Percentiles rank a stretch among this genome's conserved stretches.
These are phyloP conservation scores for Epistrophella euchroma DNA, from an alignment of 2,888 invertebrate genomes.

Conservation along the genomic window DNA sequence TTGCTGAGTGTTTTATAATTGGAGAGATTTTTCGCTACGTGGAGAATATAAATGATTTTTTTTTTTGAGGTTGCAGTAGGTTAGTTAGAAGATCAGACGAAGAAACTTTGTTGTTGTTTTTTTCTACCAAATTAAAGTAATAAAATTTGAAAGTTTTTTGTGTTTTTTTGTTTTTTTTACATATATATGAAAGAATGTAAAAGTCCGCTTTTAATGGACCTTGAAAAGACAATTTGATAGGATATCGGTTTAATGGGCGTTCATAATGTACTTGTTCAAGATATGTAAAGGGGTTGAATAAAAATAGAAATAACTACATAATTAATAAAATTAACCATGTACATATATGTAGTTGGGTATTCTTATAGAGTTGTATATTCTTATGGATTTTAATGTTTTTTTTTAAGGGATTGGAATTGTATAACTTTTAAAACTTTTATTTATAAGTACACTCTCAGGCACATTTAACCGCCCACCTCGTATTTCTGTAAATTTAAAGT, in stretches of 20 bases:
- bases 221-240: constrained; percentile 15
- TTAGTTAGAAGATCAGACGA: background rate
- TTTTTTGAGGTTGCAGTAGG: background rate
- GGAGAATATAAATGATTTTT: constrained; percentile 45
- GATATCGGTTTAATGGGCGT: constrained; percentile 21
- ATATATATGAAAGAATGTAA: background rate
- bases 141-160: constrained; percentile 21
- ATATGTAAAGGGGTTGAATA: background rate
- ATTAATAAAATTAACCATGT: background rate
- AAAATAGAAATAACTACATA: background rate
- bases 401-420: background rate
- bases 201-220: constrained; percentile 5
- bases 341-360: no score
- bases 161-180: background rate
- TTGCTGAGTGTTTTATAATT: constrained; percentile 72
- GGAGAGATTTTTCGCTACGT: constrained; percentile 57
- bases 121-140: constrained; percentile 14
- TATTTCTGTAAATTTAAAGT: no score
- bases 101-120: background rate
- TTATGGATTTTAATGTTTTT: background rate
- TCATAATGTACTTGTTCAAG: constrained; percentile 16
- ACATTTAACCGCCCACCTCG: no score
- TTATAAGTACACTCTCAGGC: no score
- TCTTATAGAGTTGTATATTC: background rate
- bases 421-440: background rate